A percentile compares a stretch with the other conserved stretches of the same genome.
Conservation (phyloP, 1,140 invertebrate species). For the Neotoxoptera formosana region DNA sequence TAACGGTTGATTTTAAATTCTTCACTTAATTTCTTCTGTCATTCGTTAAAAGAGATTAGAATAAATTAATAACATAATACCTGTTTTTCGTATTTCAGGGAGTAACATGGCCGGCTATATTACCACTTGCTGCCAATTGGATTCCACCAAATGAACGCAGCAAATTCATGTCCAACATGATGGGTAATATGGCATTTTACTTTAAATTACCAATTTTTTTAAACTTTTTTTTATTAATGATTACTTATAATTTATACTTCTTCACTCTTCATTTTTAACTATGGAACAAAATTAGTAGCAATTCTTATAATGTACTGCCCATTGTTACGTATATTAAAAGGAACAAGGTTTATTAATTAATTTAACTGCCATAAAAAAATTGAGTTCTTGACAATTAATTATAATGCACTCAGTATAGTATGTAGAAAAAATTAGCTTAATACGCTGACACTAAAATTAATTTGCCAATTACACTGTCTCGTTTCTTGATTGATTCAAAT, state of each 20-base stretch:
- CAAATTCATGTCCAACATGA: conserved; percentile 86
- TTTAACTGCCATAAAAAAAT: background rate
- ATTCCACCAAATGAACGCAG: conserved; percentile 88
- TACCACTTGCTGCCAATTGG: conserved; percentile 89
- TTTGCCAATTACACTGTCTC: background rate
- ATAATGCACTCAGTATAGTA: background rate
- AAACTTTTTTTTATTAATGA: conserved; percentile 48
- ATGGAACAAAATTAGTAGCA: background rate
- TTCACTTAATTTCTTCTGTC: background rate
- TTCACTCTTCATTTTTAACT: background rate
- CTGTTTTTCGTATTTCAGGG: conserved; percentile 67
- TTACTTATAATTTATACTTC: background rate
- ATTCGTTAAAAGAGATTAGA: background rate
- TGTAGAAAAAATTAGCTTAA: background rate
- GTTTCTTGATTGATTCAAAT: background rate
- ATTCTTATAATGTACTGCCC: background rate
- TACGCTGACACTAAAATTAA: background rate
- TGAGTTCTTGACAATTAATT: background rate
- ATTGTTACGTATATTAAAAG: background rate
- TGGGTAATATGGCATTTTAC: conserved; percentile 70
- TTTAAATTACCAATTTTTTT: conserved; percentile 61
- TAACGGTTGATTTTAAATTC: background rate
- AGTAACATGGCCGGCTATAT: conserved; percentile 90
- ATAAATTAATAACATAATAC: background rate
- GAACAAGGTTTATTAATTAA: background rate